Conservation (phyloP, 2,113 vertebrate species). For the Dendrocopos noguchii region DNA sequence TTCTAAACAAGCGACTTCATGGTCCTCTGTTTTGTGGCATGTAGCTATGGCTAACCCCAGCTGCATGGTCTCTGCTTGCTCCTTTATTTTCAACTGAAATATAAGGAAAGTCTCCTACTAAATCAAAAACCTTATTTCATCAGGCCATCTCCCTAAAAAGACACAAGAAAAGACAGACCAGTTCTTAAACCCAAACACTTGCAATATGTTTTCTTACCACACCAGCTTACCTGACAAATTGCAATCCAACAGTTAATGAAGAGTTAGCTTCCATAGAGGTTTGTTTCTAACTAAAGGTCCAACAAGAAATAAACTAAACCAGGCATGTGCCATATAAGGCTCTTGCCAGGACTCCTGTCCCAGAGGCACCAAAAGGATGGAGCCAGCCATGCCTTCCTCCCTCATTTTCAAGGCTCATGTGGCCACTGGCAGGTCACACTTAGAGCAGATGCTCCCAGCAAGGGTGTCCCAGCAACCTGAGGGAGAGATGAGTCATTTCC, state of each 20-base stretch:
- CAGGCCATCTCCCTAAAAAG: neutral
- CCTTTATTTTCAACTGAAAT: neutral
- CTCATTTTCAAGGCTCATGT: neutral
- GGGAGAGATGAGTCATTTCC: neutral
- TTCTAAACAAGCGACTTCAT: constrained; percentile 38
- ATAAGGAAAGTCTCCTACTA: neutral
- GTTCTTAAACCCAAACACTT: neutral
- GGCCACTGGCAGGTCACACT: neutral
- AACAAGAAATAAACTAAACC: neutral
- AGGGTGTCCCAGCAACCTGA: neutral
- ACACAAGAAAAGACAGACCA: neutral
- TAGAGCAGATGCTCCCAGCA: neutral
- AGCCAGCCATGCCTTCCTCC: neutral
- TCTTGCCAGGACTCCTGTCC: accelerated
- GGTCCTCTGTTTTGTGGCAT: neutral
- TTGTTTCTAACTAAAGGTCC: neutral
- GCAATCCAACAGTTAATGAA: neutral
- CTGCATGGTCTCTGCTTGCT: neutral
- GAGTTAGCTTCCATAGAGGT: neutral
- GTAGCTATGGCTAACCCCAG: neutral
- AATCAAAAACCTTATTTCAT: neutral
- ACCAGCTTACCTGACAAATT: neutral
- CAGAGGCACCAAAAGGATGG: neutral
- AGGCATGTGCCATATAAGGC: accelerated
- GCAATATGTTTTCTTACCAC: neutral